These are phyloP conservation scores for Marisa cornuarietis DNA, from an alignment of 1,140 invertebrate species.

Conservation along the genomic window DNA sequence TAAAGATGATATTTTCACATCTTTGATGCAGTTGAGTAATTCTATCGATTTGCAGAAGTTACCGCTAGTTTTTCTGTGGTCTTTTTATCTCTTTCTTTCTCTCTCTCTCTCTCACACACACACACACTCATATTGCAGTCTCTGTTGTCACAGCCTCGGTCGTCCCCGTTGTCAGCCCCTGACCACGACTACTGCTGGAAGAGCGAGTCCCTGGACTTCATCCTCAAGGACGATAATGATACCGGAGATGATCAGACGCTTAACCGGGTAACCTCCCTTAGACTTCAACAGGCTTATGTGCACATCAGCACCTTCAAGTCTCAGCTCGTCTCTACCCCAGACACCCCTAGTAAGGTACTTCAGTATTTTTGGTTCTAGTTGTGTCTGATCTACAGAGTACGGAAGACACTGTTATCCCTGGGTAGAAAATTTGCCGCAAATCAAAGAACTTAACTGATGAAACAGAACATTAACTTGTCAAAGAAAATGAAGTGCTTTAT, in stretches of 20 bases:
- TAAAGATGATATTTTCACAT: too few relatives aligned
- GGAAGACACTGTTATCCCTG: background rate
- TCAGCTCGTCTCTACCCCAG: slow-evolving; percentile 21
- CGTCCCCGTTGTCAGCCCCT: background rate
- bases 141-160: background rate
- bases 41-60: too few relatives aligned
- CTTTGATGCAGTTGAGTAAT: too few relatives aligned
- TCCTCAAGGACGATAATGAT: slow-evolving; percentile 13
- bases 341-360: slow-evolving; percentile 21
- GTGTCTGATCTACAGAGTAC: background rate
- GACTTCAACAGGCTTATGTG: slow-evolving; percentile 33
- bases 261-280: slow-evolving; percentile 31
- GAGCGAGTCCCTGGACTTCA: background rate
- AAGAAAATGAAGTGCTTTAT: too few relatives aligned
- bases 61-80: too few relatives aligned
- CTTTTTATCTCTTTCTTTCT: too few relatives aligned
- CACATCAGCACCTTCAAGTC: slow-evolving; percentile 36
- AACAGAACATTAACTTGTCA: too few relatives aligned
- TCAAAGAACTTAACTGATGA: too few relatives aligned
- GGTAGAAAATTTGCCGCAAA: background rate
- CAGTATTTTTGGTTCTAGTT: background rate
- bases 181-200: background rate
- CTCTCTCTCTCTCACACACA: too few relatives aligned
- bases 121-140: too few relatives aligned
- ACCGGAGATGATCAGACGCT: slow-evolving; percentile 17